phyloP scores from a whole-genome alignment of 2,888 invertebrate genomes.

The Oscheius sp. region DNA sequence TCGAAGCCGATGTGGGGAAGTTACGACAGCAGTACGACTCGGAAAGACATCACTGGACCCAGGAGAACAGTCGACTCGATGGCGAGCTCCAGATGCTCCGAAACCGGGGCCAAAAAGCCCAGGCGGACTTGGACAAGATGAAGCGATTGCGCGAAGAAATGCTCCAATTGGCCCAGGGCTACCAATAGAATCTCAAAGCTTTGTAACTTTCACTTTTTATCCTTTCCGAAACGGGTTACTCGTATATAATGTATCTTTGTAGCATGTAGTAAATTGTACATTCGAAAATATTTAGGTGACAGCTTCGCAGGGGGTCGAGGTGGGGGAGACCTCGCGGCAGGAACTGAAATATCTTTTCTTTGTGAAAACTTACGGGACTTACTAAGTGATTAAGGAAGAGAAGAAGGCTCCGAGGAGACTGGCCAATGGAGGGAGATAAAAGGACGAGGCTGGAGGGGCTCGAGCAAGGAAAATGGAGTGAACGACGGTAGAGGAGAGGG shows the following conservation, averaged over 20 bases:
- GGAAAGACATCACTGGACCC: background rate
- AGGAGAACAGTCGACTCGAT: constrained; percentile 16
- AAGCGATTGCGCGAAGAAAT: constrained; percentile 37
- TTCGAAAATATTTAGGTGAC: background rate
- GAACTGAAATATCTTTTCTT: constrained; percentile 5
- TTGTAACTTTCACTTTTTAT: background rate
- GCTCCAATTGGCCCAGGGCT: constrained; percentile 36
- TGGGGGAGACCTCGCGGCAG: constrained; percentile 12
- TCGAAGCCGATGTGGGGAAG: constrained; percentile 27
- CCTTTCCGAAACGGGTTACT: constrained; percentile 1
- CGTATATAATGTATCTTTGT: constrained; percentile 11
- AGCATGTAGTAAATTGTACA: constrained; percentile 18
- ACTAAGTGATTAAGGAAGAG: constrained; percentile 28
- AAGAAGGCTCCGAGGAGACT: constrained; percentile 19
- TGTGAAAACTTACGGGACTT: background rate
- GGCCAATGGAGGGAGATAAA: constrained; percentile 26
- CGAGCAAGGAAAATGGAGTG: constrained; percentile 20
- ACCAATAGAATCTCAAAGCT: constrained; percentile 4
- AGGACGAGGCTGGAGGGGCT: background rate
- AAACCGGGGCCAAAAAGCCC: constrained; percentile 33
- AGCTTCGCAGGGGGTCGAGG: background rate
- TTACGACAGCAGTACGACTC: constrained; percentile 22
- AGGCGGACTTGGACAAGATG: constrained; percentile 38
- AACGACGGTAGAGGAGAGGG: constrained; percentile 14
- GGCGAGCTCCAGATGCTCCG: constrained; percentile 26